These are phyloP conservation scores for Whitmania pigra DNA, from an alignment of 1,140 invertebrate genomes.

Conservation along the genomic window DNA sequence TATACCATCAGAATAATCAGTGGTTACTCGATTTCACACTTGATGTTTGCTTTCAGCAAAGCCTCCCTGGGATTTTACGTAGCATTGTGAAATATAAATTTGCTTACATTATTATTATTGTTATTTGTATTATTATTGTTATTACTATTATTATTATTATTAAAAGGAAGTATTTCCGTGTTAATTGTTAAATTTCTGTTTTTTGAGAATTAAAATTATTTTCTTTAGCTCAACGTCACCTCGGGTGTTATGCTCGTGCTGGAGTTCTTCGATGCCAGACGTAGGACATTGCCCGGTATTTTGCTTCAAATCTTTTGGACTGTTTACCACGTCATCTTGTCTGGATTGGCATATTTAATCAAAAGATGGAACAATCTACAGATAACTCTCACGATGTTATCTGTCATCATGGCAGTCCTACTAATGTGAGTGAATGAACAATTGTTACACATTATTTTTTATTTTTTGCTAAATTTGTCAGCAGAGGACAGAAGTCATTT, in stretches of 20 bases:
- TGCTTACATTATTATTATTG: no score
- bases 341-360: slow-evolving; percentile 13
- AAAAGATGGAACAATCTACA: background rate
- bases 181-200: background rate
- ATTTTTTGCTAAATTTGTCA: no score
- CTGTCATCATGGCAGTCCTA: background rate
- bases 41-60: background rate
- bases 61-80: background rate
- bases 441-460: no score
- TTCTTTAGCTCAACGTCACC: background rate
- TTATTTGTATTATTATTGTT: no score
- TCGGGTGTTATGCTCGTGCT: slow-evolving; percentile 7
- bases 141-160: no score
- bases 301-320: slow-evolving; percentile 4
- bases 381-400: background rate
- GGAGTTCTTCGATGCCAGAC: slow-evolving; percentile 13
- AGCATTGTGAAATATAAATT: background rate
- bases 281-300: slow-evolving; percentile 13
- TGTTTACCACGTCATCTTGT: background rate
- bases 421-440: background rate
- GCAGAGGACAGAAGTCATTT: no score
- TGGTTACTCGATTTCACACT: slow-evolving; percentile 6
- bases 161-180: no score
- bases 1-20: no score
- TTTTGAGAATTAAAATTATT: no score